Conservation (phyloP, 2,797 vertebrate species). For the Gouania willdenowi region DNA sequence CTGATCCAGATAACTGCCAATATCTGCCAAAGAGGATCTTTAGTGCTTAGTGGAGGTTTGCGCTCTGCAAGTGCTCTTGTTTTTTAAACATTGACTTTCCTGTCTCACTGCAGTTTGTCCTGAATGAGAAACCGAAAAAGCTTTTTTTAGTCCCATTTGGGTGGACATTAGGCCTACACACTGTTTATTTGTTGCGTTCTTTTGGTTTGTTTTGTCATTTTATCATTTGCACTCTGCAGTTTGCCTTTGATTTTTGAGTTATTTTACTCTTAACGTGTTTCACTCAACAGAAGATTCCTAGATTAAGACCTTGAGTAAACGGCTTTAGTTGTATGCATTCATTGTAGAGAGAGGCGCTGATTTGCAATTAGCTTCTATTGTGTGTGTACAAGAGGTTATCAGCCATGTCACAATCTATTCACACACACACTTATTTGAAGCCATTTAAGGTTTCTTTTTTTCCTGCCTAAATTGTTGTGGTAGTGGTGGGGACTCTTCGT, state of each 20-base stretch:
- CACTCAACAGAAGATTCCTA: no score
- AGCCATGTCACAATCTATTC: neutral
- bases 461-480: slow-evolving; percentile 40
- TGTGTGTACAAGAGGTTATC: slow-evolving; percentile 47
- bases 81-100: slow-evolving; percentile 52
- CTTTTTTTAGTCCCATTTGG: no score
- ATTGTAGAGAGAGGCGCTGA: slow-evolving; percentile 31
- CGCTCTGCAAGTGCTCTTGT: slow-evolving; percentile 34
- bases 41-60: slow-evolving; percentile 24
- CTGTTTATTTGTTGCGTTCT: neutral
- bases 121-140: slow-evolving; percentile 14
- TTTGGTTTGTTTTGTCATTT: neutral
- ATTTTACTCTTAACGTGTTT: no score
- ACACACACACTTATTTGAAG: slow-evolving; percentile 27
- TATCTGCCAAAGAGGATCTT: no score
- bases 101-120: slow-evolving; percentile 12
- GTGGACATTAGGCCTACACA: neutral
- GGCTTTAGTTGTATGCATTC: neutral
- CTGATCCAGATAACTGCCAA: no score
- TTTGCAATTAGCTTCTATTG: slow-evolving; percentile 44
- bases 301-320: no score
- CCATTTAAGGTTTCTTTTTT: slow-evolving; percentile 52
- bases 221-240: no score
- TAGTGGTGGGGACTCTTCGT: slow-evolving; percentile 14
- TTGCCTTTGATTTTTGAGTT: no score